Evolutionary conservation across 2,888 invertebrate species (phyloP).

Genomic region (Phortica okadai): DNA sequence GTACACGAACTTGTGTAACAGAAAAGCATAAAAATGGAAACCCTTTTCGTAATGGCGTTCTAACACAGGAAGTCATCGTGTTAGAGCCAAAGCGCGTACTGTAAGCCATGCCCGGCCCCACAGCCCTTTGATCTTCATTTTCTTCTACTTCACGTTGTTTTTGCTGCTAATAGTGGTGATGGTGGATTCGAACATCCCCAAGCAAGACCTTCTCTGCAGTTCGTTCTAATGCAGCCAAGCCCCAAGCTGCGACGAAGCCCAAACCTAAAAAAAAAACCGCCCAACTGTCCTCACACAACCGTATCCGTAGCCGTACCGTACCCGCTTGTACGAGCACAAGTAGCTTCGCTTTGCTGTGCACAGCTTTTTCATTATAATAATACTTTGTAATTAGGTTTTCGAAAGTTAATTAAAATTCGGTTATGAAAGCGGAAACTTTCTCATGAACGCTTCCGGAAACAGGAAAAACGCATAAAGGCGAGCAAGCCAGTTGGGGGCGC

Average conservation of each 20-base stretch:
- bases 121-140: not conserved
- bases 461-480: slow-evolving; percentile 61
- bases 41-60: slow-evolving; percentile 30
- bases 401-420: slow-evolving; percentile 77
- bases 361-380: slow-evolving; percentile 75
- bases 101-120: not conserved
- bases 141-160: not conserved
- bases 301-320: slow-evolving; percentile 36
- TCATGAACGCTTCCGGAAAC: slow-evolving; percentile 72
- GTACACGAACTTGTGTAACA: not conserved
- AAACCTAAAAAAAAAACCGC: not conserved
- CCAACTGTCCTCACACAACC: not conserved
- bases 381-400: slow-evolving; percentile 77
- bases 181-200: slow-evolving; percentile 1
- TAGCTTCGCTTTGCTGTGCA: slow-evolving; percentile 59
- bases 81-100: not conserved
- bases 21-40: slow-evolving; percentile 9
- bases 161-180: not conserved
- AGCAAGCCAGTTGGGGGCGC: slow-evolving; percentile 21
- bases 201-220: not conserved
- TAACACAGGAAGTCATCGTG: slow-evolving; percentile 25
- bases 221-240: not conserved
- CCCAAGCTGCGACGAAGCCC: not conserved
- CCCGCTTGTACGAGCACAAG: slow-evolving; percentile 40
- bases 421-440: slow-evolving; percentile 76